Percentiles rank a stretch among this genome's conserved stretches.
phyloP scores from a whole-genome alignment of 2,888 invertebrate species.

The Sepiola atlantica region DNA sequence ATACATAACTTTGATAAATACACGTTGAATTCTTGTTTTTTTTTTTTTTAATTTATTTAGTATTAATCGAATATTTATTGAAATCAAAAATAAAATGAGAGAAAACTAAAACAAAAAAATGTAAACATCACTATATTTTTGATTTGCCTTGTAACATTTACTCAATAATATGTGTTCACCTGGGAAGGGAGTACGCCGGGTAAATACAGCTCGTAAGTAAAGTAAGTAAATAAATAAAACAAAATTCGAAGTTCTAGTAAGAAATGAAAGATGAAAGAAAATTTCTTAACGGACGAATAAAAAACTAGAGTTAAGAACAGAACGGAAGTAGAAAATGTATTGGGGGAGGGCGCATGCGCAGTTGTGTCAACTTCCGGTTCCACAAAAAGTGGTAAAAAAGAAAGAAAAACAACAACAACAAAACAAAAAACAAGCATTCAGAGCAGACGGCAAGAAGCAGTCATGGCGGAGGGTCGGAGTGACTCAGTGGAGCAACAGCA shows the following conservation, averaged over 20 bases:
- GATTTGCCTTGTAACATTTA: no score
- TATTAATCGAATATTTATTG: no score
- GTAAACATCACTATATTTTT: no score
- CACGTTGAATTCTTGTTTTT: no score
- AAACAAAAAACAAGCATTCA: background rate
- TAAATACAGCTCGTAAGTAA: no score
- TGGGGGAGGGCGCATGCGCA: conserved; percentile 20
- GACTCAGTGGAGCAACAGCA: background rate
- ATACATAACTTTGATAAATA: no score
- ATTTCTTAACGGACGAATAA: background rate
- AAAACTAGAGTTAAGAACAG: background rate
- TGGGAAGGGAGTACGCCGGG: no score
- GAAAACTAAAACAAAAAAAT: no score
- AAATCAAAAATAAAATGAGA: no score
- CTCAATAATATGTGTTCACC: no score
- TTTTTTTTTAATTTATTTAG: no score
- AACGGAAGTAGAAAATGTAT: background rate
- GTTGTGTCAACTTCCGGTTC: background rate
- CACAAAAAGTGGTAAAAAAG: background rate
- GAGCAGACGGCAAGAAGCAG: background rate
- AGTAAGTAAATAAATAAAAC: background rate
- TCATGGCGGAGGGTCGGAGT: background rate
- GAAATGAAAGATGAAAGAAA: background rate
- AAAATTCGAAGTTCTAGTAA: background rate
- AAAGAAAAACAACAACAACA: background rate